A percentile compares a stretch with the other conserved stretches of the same genome.
Conservation (phyloP, 2,888 invertebrate genomes). For the Arctia plantaginis region DNA sequence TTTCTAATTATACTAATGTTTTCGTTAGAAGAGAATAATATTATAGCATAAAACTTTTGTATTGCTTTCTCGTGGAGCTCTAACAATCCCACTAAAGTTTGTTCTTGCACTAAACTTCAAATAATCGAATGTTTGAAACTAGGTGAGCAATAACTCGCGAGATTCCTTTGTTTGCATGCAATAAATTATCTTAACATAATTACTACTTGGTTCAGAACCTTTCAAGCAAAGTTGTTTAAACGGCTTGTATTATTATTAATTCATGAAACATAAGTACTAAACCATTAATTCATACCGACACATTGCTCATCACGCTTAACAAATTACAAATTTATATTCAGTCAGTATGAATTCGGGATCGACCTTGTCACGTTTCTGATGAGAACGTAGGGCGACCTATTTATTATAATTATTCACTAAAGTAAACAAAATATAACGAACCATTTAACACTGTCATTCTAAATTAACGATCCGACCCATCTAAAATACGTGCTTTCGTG, state of each 20-base stretch:
- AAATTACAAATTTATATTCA: constrained; percentile 52
- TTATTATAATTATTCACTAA: constrained; percentile 72
- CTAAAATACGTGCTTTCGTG: constrained; percentile 52
- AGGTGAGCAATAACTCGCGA: not conserved
- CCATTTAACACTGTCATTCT: constrained; percentile 77
- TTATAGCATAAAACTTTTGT: not conserved
- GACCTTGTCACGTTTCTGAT: constrained; percentile 59
- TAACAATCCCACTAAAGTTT: not conserved
- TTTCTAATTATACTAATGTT: not conserved
- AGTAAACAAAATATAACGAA: constrained; percentile 74
- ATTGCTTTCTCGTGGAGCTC: not conserved
- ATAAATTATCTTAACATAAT: not conserved
- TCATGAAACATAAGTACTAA: not conserved
- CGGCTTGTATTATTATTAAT: not conserved
- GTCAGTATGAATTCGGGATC: constrained; percentile 46
- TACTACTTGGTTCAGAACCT: not conserved
- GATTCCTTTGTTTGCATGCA: not conserved
- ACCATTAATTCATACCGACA: constrained; percentile 22
- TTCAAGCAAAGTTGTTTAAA: not conserved
- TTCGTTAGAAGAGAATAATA: not conserved
- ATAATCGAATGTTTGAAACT: not conserved
- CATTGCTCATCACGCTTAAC: constrained; percentile 37
- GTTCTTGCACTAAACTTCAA: not conserved
- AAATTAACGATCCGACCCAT: constrained; percentile 63
- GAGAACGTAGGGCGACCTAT: constrained; percentile 65